Conservation (phyloP, 2,113 vertebrate species). For the Clarias macrocephalus region DNA sequence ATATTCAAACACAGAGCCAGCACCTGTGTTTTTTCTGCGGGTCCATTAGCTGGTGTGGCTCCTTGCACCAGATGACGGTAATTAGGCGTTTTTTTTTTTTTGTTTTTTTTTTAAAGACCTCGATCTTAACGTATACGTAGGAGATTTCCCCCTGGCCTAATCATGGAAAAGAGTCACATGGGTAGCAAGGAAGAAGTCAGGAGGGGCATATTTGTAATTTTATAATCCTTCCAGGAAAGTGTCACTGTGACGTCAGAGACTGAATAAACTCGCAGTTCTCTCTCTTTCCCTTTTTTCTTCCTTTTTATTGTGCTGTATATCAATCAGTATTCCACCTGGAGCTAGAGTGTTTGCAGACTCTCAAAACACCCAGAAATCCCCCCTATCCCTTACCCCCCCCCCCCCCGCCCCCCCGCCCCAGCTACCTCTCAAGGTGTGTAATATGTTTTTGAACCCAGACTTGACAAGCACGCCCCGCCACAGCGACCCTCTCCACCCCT, state of each 20-base stretch:
- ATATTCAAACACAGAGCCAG: constrained; percentile 16
- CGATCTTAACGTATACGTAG: constrained; percentile 25
- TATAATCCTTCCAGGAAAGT: constrained; percentile 37
- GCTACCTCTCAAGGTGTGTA: constrained; percentile 54
- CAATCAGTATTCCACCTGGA: constrained; percentile 72
- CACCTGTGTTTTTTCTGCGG: constrained; percentile 31
- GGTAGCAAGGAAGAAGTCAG: constrained; percentile 47
- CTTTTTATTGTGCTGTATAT: constrained; percentile 72
- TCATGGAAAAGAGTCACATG: not conserved
- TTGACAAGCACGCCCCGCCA: not conserved
- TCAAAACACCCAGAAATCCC: constrained; percentile 57
- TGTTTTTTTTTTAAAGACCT: constrained; percentile 29
- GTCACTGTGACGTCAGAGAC: constrained; percentile 38
- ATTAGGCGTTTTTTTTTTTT: constrained; percentile 1
- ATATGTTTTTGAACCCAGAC: constrained; percentile 30
- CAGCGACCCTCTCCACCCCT: constrained; percentile 1
- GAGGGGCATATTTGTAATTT: constrained; percentile 21
- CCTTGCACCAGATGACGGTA: constrained; percentile 44
- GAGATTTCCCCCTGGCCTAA: constrained; percentile 26
- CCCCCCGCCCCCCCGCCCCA: constrained; percentile 56
- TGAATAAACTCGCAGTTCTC: constrained; percentile 70
- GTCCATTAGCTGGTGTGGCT: constrained; percentile 26
- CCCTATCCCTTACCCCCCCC: constrained; percentile 57
- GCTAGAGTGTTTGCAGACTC: constrained; percentile 67
- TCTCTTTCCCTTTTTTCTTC: constrained; percentile 65